Evolutionary conservation across 2,888 invertebrate species (phyloP).

Genomic region (Agrilus mali): DNA sequence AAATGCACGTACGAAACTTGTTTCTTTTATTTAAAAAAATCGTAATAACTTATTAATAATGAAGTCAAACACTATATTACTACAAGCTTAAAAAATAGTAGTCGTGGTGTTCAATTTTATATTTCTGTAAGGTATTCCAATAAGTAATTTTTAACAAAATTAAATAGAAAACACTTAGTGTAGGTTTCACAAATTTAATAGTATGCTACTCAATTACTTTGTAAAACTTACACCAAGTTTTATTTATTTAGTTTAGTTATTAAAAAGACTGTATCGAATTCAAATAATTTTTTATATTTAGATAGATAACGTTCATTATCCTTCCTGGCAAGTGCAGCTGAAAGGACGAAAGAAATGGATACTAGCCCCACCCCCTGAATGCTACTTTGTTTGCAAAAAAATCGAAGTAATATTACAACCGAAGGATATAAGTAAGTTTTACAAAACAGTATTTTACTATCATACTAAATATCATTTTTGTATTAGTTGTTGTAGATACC

Average conservation of each 20-base stretch:
- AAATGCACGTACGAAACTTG: conserved; percentile 71
- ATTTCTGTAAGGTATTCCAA: no score
- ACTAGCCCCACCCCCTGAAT: conserved; percentile 87
- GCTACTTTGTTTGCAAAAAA: conserved; percentile 60
- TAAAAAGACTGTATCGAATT: neutral
- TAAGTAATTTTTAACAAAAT: no score
- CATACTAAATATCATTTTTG: neutral
- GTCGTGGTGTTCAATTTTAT: no score
- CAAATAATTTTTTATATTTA: conserved; percentile 27
- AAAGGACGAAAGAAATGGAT: conserved; percentile 80
- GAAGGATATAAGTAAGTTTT: conserved; percentile 76
- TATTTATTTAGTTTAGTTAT: no score
- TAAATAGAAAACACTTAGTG: no score
- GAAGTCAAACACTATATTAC: no score
- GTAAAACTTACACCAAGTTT: no score
- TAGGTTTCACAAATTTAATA: no score
- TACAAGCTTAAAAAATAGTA: no score
- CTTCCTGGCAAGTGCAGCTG: conserved; percentile 96
- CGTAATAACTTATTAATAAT: no score
- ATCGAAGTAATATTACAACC: conserved; percentile 62
- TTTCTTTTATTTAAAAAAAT: neutral
- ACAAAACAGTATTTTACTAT: neutral
- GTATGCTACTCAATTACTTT: no score
- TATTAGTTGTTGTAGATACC: conserved; percentile 80
- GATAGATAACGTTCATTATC: conserved; percentile 87